Evolutionary conservation across 37 sponge, comb jelly and placozoan genomes (phyloP), one percentile per base, ranked within the genome.

Genomic region (Cladorhizidae sp.): DNA sequence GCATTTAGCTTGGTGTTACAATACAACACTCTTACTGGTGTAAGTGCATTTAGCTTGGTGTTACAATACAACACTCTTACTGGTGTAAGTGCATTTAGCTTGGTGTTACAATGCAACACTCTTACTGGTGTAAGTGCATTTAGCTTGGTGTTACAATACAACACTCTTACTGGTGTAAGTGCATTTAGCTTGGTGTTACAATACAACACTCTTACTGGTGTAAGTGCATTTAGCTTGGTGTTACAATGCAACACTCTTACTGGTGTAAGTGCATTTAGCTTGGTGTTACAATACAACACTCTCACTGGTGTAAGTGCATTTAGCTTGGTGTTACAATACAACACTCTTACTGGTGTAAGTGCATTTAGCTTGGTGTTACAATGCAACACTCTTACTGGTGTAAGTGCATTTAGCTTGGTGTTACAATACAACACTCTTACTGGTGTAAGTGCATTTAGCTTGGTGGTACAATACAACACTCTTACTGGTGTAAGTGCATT

Each of bases 81-180:
- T 36, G 69, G 80, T 26, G 80, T 79, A 52, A 79, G 69, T 55
- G 39, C 39, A 67, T 26, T 21, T 5, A 31, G 35, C 3, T 65
- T 33, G 12, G n/a, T 2, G 5, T 33, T 14, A 29, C 70, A 70
- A 26, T 75, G 57, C 61, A 55, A 43, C 77, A 35, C 69, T 3
- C 54, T 79, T 21, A 54, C 52, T 36, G 69, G 80, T 26, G 80
- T 79, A 52, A 79, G 69, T 55, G 39, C 39, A 67, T 26, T 21
- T 5, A 31, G 35, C 3, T 65, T 33, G 12, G n/a, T 2, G 5
- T 33, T 14, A 29, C 70, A 70, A 26, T 75, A 69, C 61, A 55
- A 43, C 77, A 35, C 69, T 3, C 54, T 79, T 21, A 54, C 52
- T 36, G 69, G 80, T 26, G 80, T 79, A 52, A 79, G 69, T 55